Percentiles rank a stretch among this genome's conserved stretches.
phyloP scores from a whole-genome alignment of 1,140 invertebrate genomes.

The Trialeurodes vaporariorum region DNA sequence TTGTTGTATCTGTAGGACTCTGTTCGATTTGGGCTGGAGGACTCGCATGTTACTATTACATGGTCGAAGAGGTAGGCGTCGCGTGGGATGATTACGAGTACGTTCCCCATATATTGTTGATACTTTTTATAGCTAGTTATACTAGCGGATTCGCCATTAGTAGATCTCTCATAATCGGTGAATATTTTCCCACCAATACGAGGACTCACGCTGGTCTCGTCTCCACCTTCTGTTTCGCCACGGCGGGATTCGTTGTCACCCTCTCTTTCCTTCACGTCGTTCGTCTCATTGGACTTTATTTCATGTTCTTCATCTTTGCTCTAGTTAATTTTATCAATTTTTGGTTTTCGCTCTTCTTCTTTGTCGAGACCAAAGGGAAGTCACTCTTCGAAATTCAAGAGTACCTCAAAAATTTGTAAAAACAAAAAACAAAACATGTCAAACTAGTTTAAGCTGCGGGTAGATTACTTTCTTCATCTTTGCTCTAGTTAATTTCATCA shows the following conservation, averaged over 20 bases:
- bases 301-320: not conserved
- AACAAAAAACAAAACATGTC: no score
- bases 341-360: not conserved
- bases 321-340: not conserved
- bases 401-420: not conserved
- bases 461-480: not conserved
- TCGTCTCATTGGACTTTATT: not conserved
- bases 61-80: not conserved
- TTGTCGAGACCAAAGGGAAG: not conserved
- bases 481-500: not conserved
- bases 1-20: not conserved
- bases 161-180: not conserved
- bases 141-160: not conserved
- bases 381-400: not conserved
- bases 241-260: not conserved
- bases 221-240: not conserved
- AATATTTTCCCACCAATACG: not conserved
- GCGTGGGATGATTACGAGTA: not conserved
- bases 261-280: not conserved
- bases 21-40: not conserved
- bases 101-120: not conserved
- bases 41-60: not conserved
- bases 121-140: not conserved
- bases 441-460: no score
- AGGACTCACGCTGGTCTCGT: not conserved